Conservation (phyloP, 2,888 invertebrate species). For the Calameuta idolon region DNA sequence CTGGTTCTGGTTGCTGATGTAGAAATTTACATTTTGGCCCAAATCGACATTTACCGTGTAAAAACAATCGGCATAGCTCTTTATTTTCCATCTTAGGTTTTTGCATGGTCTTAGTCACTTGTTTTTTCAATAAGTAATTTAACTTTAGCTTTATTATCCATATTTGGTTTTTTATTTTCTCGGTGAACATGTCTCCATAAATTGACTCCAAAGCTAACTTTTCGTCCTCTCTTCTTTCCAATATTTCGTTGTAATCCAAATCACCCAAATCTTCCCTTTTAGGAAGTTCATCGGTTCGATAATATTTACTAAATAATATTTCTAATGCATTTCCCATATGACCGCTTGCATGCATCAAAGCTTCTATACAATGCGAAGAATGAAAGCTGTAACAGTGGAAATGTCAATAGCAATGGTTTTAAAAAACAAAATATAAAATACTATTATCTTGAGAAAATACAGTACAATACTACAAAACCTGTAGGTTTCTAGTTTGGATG, state of each 20-base stretch:
- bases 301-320: slow-evolving; percentile 80
- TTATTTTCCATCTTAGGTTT: slow-evolving; percentile 70
- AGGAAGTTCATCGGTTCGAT: slow-evolving; percentile 66
- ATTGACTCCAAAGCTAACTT: slow-evolving; percentile 82
- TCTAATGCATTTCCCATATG: slow-evolving; percentile 80
- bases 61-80: slow-evolving; percentile 74
- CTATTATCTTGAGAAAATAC: slow-evolving; percentile 15
- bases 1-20: slow-evolving; percentile 71
- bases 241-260: slow-evolving; percentile 69
- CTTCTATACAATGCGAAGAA: slow-evolving; percentile 80
- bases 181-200: slow-evolving; percentile 77
- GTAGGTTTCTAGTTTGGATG: slow-evolving; percentile 79
- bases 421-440: slow-evolving; percentile 17
- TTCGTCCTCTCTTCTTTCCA: slow-evolving; percentile 79
- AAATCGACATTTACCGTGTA: slow-evolving; percentile 77
- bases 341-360: slow-evolving; percentile 75
- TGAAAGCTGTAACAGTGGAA: slow-evolving; percentile 75
- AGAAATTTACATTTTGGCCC: slow-evolving; percentile 81
- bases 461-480: slow-evolving; percentile 39
- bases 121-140: slow-evolving; percentile 74
- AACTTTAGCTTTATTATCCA: slow-evolving; percentile 79
- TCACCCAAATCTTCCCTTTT: slow-evolving; percentile 63
- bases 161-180: slow-evolving; percentile 76
- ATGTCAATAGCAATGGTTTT: slow-evolving; percentile 12
- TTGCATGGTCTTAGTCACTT: slow-evolving; percentile 66